A percentile compares a stretch with the other conserved stretches of the same genome.
Conservation (phyloP, 2,888 invertebrate genomes). For the Mechanitis messenoides region DNA sequence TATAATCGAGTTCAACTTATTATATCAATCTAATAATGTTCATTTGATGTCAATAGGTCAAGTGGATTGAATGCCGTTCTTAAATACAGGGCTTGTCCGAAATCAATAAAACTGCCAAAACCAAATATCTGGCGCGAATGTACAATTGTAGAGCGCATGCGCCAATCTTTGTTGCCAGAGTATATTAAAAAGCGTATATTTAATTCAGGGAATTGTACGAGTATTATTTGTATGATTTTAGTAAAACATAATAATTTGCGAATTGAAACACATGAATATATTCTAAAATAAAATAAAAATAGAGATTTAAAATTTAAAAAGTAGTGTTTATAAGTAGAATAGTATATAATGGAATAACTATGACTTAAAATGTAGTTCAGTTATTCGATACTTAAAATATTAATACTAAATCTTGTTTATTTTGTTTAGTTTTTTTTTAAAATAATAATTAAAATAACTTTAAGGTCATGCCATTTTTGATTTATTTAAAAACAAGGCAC, state of each 20-base stretch:
- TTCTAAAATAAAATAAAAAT: no score
- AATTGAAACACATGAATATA: no score
- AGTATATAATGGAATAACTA: no score
- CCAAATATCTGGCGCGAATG: conserved; percentile 63
- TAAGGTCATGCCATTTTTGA: no score
- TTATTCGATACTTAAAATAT: no score
- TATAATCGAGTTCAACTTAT: not conserved
- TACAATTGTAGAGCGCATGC: conserved; percentile 52
- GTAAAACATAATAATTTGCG: not conserved
- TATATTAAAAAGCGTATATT: conserved; percentile 1
- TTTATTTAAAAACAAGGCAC: not conserved
- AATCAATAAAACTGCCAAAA: conserved; percentile 72
- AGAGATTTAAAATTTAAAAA: no score
- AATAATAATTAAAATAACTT: no score
- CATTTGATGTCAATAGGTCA: conserved; percentile 15
- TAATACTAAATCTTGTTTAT: no score
- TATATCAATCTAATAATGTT: no score
- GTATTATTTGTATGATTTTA: not conserved
- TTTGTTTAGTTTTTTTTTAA: no score
- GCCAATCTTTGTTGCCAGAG: conserved; percentile 45
- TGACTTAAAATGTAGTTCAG: no score
- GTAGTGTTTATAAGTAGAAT: no score
- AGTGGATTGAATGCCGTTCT: conserved; percentile 21
- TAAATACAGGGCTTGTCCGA: conserved; percentile 28
- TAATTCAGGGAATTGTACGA: conserved; percentile 2